Evolutionary conservation across 30 jellyfish, hydroid and myxozoan species (phyloP).

Genomic region (Chrysaora quinquecirrha): DNA sequence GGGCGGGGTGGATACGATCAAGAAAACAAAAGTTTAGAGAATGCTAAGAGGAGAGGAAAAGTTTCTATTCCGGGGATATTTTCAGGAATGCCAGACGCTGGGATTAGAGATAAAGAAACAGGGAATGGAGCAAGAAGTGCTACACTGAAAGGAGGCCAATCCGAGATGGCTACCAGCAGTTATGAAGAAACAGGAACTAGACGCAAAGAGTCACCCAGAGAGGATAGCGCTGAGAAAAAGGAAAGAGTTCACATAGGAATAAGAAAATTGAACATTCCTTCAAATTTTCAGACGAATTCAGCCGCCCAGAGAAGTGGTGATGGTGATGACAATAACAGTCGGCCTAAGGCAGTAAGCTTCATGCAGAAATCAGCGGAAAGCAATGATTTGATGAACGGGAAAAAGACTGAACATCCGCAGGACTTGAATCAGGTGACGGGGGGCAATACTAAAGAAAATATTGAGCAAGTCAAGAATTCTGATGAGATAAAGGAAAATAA

Average conservation of each 20-base stretch:
- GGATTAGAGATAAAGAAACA: background rate
- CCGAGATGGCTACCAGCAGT: background rate
- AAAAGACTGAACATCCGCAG: background rate
- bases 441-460: background rate
- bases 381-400: background rate
- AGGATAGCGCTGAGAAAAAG: background rate
- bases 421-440: background rate
- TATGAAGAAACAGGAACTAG: background rate
- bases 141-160: background rate
- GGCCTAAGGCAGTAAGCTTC: background rate
- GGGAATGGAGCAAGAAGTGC: background rate
- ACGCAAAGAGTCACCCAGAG: background rate
- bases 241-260: background rate
- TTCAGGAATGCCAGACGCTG: background rate
- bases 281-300: background rate
- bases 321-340: background rate
- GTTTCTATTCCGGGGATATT: background rate
- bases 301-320: background rate
- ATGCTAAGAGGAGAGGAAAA: constrained; percentile 1
- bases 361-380: background rate
- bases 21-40: background rate
- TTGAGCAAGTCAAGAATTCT: background rate
- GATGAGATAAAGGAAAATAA: background rate
- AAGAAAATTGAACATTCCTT: background rate
- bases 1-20: background rate